These are phyloP conservation scores for Glaucidium brasilianum DNA, from an alignment of 2,113 vertebrate species.

Conservation along the genomic window DNA sequence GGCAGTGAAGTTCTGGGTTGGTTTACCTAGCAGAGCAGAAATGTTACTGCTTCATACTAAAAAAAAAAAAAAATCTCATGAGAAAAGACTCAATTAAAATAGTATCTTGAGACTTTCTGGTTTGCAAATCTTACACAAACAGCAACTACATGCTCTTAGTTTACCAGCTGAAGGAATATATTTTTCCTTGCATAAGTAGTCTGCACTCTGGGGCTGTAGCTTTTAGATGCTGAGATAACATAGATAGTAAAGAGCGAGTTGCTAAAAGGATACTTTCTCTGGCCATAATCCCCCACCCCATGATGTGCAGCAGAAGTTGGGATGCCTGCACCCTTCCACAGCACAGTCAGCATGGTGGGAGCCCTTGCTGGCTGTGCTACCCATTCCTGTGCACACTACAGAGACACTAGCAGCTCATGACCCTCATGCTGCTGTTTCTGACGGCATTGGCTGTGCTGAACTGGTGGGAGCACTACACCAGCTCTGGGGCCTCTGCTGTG, in stretches of 20 bases:
- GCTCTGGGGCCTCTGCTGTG: background rate
- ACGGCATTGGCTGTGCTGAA: fast-evolving
- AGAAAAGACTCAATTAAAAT: background rate
- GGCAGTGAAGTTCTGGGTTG: background rate
- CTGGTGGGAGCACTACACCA: background rate
- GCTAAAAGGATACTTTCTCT: background rate
- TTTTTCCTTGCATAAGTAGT: background rate
- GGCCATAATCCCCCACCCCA: background rate
- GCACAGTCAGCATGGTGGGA: background rate
- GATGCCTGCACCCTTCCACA: background rate
- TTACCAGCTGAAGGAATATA: background rate
- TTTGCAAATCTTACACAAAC: background rate
- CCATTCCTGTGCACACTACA: fast-evolving
- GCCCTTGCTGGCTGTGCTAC: fast-evolving
- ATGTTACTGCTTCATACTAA: background rate
- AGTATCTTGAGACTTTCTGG: background rate
- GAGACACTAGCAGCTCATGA: background rate
- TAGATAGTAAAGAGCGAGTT: background rate
- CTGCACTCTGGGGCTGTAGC: background rate
- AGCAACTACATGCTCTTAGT: background rate
- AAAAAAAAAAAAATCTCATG: background rate
- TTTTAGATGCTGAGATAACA: background rate
- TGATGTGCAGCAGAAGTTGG: background rate
- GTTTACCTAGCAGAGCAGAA: background rate
- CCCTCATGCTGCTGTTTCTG: background rate